These are phyloP conservation scores for Chymomyza procnemis DNA, from an alignment of 2,888 invertebrate species.

Conservation along the genomic window DNA sequence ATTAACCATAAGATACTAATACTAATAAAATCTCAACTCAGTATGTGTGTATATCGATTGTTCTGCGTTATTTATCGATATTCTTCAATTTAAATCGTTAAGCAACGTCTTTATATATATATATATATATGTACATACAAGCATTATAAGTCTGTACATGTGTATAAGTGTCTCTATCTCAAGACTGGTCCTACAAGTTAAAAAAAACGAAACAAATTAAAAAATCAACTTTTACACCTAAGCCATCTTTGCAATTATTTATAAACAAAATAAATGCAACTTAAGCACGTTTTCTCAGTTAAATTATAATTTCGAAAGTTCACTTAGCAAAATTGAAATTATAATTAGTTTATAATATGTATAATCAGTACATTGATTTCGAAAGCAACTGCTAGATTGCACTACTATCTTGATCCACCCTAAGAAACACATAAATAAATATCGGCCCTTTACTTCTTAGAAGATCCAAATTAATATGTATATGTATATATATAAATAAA, in stretches of 20 bases:
- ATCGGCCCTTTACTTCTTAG: no score
- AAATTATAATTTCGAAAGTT: background rate
- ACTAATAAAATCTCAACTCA: background rate
- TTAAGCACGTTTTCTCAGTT: background rate
- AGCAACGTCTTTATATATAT: constrained; percentile 17
- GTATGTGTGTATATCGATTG: background rate
- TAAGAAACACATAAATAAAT: no score
- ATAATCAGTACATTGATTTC: no score
- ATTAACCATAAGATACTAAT: constrained; percentile 52
- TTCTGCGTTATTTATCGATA: background rate
- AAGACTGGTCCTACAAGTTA: constrained; percentile 47
- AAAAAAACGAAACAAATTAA: constrained; percentile 22
- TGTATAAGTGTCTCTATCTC: constrained; percentile 15
- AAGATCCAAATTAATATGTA: no score
- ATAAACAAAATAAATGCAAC: background rate
- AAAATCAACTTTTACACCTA: constrained; percentile 31
- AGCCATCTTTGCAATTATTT: constrained; percentile 26
- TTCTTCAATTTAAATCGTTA: background rate
- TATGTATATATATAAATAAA: no score
- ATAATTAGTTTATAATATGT: no score
- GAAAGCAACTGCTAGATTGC: no score
- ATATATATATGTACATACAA: constrained; percentile 29
- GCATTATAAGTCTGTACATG: constrained; percentile 41
- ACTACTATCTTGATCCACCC: no score
- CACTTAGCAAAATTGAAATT: no score